Evolutionary conservation across 2,113 vertebrate species (phyloP).

Genomic region (Meriones unguiculatus): DNA sequence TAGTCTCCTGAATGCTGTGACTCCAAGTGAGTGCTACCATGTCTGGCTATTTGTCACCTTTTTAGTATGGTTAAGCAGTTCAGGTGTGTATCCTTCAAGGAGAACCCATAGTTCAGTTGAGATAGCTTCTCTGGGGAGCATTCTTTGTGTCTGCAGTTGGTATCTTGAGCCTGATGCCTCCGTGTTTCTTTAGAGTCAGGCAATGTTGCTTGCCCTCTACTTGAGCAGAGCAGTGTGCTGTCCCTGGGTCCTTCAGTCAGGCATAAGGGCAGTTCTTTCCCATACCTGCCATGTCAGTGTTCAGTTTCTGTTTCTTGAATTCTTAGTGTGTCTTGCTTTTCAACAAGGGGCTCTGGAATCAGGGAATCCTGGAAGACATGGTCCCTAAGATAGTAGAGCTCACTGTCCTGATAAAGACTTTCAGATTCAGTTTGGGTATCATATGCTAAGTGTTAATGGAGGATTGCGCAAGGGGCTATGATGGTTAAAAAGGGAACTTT

Average conservation of each 20-base stretch:
- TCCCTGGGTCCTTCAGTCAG: not conserved
- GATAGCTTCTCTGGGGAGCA: not conserved
- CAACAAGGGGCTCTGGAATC: not conserved
- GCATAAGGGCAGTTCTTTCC: not conserved
- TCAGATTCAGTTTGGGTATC: not conserved
- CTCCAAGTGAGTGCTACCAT: not conserved
- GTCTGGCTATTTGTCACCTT: not conserved
- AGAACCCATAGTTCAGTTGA: not conserved
- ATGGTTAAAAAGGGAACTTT: not conserved
- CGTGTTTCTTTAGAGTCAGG: not conserved
- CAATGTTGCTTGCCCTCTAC: not conserved
- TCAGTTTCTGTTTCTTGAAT: not conserved
- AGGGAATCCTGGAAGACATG: not conserved
- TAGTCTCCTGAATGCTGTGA: not conserved
- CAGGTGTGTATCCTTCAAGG: not conserved
- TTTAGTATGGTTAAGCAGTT: not conserved
- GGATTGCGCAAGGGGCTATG: fast-evolving
- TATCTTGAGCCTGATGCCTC: not conserved
- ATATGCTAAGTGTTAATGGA: not conserved
- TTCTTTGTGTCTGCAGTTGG: not conserved
- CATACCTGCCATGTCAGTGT: not conserved
- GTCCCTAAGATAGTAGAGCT: not conserved
- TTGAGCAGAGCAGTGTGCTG: not conserved
- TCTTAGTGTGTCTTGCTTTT: not conserved
- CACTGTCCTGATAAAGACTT: not conserved